Evolutionary conservation across 2,113 vertebrate genomes (phyloP), one percentile per base, ranked within the genome.

Genomic region (Edolisoma coerulescens): DNA sequence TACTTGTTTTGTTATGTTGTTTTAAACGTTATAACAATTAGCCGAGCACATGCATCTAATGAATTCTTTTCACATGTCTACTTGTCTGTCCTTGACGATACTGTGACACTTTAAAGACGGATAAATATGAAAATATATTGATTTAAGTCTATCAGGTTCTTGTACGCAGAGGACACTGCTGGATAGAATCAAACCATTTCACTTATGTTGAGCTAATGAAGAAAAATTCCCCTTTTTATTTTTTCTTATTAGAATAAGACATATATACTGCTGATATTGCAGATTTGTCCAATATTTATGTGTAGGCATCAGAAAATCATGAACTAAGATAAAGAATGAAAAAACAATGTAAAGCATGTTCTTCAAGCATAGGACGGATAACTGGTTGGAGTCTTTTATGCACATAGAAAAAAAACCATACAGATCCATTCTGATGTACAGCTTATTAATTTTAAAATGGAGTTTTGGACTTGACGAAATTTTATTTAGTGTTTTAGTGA

Each of bases 21-120:
- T 98, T 97, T 78, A 97, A 97, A 87, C 67, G 96, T 95, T 78
- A 69, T 94, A 78, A 82, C 97, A 97, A 97, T 98, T 98, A 98
- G 92, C 23, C 93, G 44, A 49, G 21, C 16, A 26, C 27, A 63
- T 20, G 30, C 13, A 64, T 47, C 33, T 88, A 32, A 47, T 49
- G 32, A 24, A 11, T 42, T 88, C 16, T 33, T 84, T 71, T 69
- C 32, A 21, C 5, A 42, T 47, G 57, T 75, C 65, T 94, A 8
- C 39, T 35, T 91, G 12, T 87, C 52, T 93, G 63, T 76, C 80
- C 84, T 90, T 87, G 47, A 56, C 11, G 4, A 27, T 15, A 16
- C 3, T 44, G 5, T 39, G 83, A 82, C 6, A 16, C 5, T 94
- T 93, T 76, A 39, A 94, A 93, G 61, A 93, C 37, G 44, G 30